Evolutionary conservation across 1,140 invertebrate genomes (phyloP).

Genomic region (Potamilus streckersoni): DNA sequence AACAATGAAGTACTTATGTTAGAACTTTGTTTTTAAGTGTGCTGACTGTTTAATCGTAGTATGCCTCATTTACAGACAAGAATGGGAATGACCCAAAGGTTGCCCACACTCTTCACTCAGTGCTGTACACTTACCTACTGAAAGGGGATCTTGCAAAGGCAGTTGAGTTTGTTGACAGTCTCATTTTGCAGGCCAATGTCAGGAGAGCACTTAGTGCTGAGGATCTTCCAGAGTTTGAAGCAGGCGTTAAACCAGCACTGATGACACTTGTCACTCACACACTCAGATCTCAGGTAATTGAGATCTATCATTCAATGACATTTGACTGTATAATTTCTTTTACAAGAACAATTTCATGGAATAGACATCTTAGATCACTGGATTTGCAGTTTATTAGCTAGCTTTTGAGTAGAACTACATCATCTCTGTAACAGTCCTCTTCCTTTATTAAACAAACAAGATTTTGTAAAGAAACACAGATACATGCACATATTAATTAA

Average conservation of each 20-base stretch:
- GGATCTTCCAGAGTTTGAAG: constrained; percentile 27
- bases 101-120: constrained; percentile 51
- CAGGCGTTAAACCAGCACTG: constrained; percentile 39
- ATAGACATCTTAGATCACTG: too few species aligned
- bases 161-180: constrained; percentile 56
- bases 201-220: constrained; percentile 33
- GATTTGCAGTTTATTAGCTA: too few species aligned
- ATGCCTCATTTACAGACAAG: constrained; percentile 4
- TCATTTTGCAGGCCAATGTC: constrained; percentile 53
- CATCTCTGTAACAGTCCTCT: too few species aligned
- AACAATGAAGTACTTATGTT: too few species aligned
- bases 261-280: constrained; percentile 55
- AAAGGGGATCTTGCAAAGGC: constrained; percentile 51
- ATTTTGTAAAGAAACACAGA: too few species aligned
- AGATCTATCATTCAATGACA: background rate
- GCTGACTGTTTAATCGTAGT: background rate
- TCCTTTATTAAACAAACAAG: too few species aligned
- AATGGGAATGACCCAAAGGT: constrained; percentile 34
- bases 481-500: too few species aligned
- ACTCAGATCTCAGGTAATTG: constrained; percentile 47
- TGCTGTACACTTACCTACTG: constrained; percentile 60
- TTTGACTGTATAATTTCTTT: too few species aligned
- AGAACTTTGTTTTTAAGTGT: too few species aligned
- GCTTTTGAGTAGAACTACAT: too few species aligned
- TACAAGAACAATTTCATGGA: too few species aligned